Base-by-base conservation (phyloP, 2,797 vertebrate genomes). In the Thunnus albacares region DNA sequence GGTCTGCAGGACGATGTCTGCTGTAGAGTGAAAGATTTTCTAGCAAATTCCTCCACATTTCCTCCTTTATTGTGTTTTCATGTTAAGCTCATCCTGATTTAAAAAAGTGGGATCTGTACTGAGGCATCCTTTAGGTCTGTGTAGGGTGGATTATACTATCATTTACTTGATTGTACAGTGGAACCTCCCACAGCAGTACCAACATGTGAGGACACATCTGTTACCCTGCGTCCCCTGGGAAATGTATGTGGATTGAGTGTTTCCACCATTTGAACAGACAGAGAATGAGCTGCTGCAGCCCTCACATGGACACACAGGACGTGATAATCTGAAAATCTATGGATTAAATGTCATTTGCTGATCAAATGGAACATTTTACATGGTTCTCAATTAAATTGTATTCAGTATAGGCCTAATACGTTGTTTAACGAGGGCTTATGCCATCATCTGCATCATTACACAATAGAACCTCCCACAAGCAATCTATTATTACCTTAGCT, bases 391-490 rank as follows among this genome's bases (percentile, higher is more conserved):
- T 87, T 57, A 49, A 81, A 63, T 15, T 64, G 49, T 20, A 6
- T 71, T 72, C 78, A 66, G 49, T 47, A 53, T 33, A 30, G 47
- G 33, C 49, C 66, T 60, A 65, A 83, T 71, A 47, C 41, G 22
- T 75, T 22, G 35, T 75, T 82, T 83, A 89, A 80, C 30, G 22
- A 80, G 76, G 67, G 47, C 45, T 72, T 68, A 58, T 65, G 58
- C 70, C 66, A 81, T 87, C 70, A 81, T 41, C 80, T 53, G 84
- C 75, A 75, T 87, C 84, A 79, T 86, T 90, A 80, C 56, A 55
- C 85, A 74, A n/a, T 24, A 51, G 81, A 83, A 75, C 79, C 84
- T 83, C 86, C 79, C 69, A 82, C 79, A 71, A 79, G 75, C 35
- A 18, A 52, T 80, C 59, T 53, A 61, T 90, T 81, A 87, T 82